Percentiles rank a stretch among this genome's conserved stretches.
These are phyloP conservation scores for Phataginus tetradactyla DNA, from an alignment of 2,797 vertebrate species.

Conservation along the genomic window DNA sequence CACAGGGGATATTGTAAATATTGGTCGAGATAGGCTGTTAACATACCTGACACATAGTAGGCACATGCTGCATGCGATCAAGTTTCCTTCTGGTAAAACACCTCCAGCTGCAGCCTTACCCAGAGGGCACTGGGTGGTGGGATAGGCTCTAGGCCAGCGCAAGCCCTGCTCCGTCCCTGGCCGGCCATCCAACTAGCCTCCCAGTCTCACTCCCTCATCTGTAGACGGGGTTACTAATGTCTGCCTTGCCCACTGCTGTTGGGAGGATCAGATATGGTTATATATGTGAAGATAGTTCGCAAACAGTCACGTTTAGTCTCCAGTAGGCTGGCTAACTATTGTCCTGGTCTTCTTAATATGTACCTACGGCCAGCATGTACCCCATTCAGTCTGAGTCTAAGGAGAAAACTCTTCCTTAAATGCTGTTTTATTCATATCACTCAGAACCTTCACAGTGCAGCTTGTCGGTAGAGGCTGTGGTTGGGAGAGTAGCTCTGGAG, in stretches of 20 bases:
- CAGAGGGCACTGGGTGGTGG: rapidly evolving
- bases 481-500: rapidly evolving
- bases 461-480: rapidly evolving
- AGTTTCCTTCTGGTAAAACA: rapidly evolving
- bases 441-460: too few relatives aligned
- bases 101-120: rapidly evolving
- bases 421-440: rapidly evolving
- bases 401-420: neutral
- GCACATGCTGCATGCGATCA: neutral
- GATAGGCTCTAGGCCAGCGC: neutral
- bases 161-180: neutral
- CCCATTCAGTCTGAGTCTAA: neutral
- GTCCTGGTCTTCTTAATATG: neutral
- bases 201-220: neutral
- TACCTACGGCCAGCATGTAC: rapidly evolving
- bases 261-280: neutral
- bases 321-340: neutral
- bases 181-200: neutral
- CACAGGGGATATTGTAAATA: rapidly evolving
- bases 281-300: too few relatives aligned
- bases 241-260: neutral
- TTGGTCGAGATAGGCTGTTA: neutral
- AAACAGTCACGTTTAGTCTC: neutral
- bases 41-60: rapidly evolving
- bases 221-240: neutral